Conservation (phyloP, 2,888 invertebrate genomes). For the Mechanitis messenoides region DNA sequence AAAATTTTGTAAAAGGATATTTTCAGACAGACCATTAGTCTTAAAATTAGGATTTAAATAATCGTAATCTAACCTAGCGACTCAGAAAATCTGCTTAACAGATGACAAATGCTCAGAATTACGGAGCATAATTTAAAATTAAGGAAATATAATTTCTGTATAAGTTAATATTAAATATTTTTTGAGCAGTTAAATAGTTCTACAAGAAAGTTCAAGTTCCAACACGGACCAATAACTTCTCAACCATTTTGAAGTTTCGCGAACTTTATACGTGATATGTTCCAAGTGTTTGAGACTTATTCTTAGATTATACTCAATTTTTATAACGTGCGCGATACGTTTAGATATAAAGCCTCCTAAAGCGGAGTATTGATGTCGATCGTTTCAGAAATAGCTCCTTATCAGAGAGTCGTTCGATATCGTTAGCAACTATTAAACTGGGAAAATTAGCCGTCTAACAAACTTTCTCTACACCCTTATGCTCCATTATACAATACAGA, state of each 20-base stretch:
- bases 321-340: constrained; percentile 6
- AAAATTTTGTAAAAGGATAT: no score
- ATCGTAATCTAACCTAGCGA: no score
- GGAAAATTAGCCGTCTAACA: constrained; percentile 52
- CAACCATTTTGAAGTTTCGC: constrained; percentile 15
- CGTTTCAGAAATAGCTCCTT: constrained; percentile 20
- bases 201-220: constrained; percentile 5
- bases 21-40: no score
- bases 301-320: constrained; percentile 11
- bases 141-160: background rate
- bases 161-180: background rate
- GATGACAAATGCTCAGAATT: no score
- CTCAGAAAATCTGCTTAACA: no score
- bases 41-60: no score
- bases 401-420: constrained; percentile 38
- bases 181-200: background rate
- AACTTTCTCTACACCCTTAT: constrained; percentile 45
- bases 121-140: background rate
- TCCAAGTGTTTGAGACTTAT: constrained; percentile 9
- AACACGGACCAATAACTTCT: constrained; percentile 13
- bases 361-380: constrained; percentile 20
- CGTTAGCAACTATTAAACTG: constrained; percentile 56
- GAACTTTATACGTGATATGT: constrained; percentile 16
- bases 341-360: background rate
- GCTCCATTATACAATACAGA: constrained; percentile 33